Evolutionary conservation across 2,797 vertebrate genomes (phyloP).

Genomic region (Argya squamiceps): DNA sequence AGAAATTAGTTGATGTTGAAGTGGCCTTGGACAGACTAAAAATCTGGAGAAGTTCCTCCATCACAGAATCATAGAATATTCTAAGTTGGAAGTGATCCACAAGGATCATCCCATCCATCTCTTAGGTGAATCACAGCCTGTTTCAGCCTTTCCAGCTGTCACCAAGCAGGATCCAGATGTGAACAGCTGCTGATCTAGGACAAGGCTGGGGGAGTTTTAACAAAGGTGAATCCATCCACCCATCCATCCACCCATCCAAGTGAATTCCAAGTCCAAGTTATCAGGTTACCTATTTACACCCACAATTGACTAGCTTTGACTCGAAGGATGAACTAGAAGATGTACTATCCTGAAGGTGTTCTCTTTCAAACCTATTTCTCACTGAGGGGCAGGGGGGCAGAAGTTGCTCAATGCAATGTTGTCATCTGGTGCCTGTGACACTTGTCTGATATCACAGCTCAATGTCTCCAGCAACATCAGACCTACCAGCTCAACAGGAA

Average conservation of each 20-base stretch:
- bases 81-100: not conserved
- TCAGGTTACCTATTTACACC: not conserved
- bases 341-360: not conserved
- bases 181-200: not conserved
- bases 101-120: not conserved
- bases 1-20: not conserved
- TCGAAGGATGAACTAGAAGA: not conserved
- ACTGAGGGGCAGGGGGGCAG: rapidly evolving
- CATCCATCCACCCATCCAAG: not conserved
- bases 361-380: not conserved
- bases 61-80: not conserved
- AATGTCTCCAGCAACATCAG: not conserved
- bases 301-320: not conserved
- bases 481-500: not conserved
- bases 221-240: not conserved
- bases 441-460: not conserved
- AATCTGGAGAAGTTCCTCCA: not conserved
- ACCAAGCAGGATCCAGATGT: not conserved
- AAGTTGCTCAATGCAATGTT: not conserved
- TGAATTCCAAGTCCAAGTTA: not conserved
- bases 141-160: not conserved
- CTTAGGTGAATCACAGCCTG: not conserved
- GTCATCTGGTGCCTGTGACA: not conserved
- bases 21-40: not conserved
- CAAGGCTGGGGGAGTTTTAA: not conserved